Base-by-base conservation (phyloP, 2,888 invertebrate genomes). In the Drosophila limbata region DNA sequence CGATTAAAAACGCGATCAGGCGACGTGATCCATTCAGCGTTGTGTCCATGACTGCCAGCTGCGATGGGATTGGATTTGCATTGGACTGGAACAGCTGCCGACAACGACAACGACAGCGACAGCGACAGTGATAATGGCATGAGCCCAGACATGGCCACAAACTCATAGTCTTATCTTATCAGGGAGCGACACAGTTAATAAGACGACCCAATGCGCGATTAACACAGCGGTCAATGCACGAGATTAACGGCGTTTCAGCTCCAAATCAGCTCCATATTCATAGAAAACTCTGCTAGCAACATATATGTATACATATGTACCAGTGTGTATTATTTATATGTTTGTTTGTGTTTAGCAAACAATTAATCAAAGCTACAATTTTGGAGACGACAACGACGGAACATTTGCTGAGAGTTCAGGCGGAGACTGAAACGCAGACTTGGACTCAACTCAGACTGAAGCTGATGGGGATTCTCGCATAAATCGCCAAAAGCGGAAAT, bases 1-100 rank as follows among this genome's bases (percentile, higher is more conserved):
- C 37, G 17, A 48, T 47, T 4, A 33, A 28, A 9, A 69, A n/a
- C 44, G 67, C 48, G 28, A 50, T n/a, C 62, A 44, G 13, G 19
- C 57, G 60, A 50, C 52, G 73, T 66, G 73, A 56, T 42, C 37
- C 56, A 60, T 65, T 73, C 53, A 63, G 52, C 61, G 70, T 69
- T 82, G 51, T 55, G 50, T 66, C 68, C 69, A 66, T 79, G 73
- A 88, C 82, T 83, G 65, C 6, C 39, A 40, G 17, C 52, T 13
- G 28, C 45, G 15, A 21, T 33, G 17, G 15, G 33, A 28, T 17
- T 15, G 21, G 10, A 40, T 40, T 0, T 1, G 10, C 17, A 39
- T n/a, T 40, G 17, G 6, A 42, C 21, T 11, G 19, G 19, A 42
- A 42, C 42, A 44, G 6, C 31, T 61, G 47, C 33, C 25, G 35